These are phyloP conservation scores for Scyliorhinus canicula DNA, from an alignment of 2,797 vertebrate species.

Conservation along the genomic window DNA sequence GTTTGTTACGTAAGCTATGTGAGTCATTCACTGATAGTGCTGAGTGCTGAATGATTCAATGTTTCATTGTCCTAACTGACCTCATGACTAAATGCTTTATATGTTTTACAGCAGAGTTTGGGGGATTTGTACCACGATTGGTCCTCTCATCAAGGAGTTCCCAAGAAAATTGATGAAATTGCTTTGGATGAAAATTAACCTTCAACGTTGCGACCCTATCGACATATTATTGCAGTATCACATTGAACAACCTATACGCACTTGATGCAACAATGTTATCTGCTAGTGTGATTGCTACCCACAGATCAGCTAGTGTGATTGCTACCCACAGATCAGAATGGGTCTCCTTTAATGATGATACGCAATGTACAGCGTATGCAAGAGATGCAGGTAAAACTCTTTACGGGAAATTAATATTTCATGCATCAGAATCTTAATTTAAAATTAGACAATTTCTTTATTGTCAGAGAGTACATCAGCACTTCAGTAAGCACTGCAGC, in stretches of 20 bases:
- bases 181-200: neutral
- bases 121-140: neutral
- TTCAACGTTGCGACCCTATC: neutral
- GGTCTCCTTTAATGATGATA: conserved; percentile 66
- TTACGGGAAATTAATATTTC: neutral
- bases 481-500: neutral
- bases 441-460: neutral
- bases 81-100: neutral
- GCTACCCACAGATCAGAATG: conserved; percentile 63
- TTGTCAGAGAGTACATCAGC: neutral
- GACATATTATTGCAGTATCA: neutral
- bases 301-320: conserved; percentile 57
- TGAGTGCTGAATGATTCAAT: neutral
- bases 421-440: neutral
- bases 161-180: conserved; percentile 4
- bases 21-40: neutral
- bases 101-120: neutral
- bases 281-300: conserved; percentile 56
- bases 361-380: conserved; percentile 32
- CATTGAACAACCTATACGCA: neutral
- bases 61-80: neutral
- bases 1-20: neutral
- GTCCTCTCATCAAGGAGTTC: neutral
- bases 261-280: conserved; percentile 7
- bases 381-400: conserved; percentile 3